Evolutionary conservation across 2,888 invertebrate genomes (phyloP).

Genomic region (Clusia tigrina): DNA sequence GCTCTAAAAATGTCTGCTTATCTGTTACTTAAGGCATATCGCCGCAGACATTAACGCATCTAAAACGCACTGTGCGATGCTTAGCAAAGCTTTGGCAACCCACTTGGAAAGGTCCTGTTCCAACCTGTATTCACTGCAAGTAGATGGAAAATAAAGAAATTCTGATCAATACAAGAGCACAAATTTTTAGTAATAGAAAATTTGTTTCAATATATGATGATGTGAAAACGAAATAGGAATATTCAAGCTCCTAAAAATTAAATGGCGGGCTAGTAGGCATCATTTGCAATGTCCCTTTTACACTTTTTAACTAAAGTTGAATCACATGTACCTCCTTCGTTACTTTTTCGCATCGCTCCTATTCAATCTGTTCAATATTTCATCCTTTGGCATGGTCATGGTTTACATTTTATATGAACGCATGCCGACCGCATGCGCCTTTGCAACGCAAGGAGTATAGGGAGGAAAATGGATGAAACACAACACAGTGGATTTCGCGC

Average conservation of each 20-base stretch:
- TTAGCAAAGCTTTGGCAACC: no score
- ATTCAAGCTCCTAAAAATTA: neutral
- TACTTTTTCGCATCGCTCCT: slow-evolving; percentile 14
- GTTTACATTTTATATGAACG: slow-evolving; percentile 39
- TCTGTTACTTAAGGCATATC: neutral
- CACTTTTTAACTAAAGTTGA: neutral
- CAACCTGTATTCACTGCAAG: neutral
- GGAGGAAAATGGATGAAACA: neutral
- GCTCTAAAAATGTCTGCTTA: neutral
- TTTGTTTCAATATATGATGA: neutral
- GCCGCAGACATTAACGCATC: no score
- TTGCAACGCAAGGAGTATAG: neutral
- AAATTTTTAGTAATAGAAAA: no score
- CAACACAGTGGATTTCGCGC: neutral
- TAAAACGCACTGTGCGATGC: no score
- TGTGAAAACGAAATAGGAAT: neutral
- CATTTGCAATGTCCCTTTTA: neutral
- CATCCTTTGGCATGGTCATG: slow-evolving; percentile 61
- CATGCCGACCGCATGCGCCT: slow-evolving; percentile 27
- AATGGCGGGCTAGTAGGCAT: neutral
- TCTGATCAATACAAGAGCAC: no score
- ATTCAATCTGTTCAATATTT: slow-evolving; percentile 42
- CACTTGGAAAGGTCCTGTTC: no score
- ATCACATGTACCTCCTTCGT: neutral
- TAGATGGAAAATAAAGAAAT: neutral